phyloP scores from a whole-genome alignment of 2,797 vertebrate species.

The Aplochiton taeniatus region DNA sequence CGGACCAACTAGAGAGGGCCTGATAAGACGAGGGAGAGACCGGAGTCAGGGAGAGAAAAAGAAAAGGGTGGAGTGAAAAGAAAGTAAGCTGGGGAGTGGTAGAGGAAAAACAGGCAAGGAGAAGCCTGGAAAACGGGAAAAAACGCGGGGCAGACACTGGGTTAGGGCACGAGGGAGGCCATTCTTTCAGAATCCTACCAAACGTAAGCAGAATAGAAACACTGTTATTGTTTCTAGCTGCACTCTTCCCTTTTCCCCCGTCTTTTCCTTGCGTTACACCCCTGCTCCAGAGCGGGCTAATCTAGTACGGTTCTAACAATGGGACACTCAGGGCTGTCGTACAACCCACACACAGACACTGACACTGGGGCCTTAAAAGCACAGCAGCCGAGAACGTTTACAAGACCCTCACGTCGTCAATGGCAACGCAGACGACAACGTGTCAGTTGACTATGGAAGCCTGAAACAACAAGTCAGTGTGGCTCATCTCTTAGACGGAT shows the following conservation, averaged over 20 bases:
- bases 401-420: too few relatives aligned
- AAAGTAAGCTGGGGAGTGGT: neutral
- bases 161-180: conserved; percentile 1
- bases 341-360: too few relatives aligned
- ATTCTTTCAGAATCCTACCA: too few relatives aligned
- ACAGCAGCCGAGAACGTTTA: too few relatives aligned
- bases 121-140: neutral
- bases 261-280: conserved; percentile 5
- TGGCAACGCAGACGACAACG: too few relatives aligned
- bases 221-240: conserved; percentile 35
- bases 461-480: too few relatives aligned
- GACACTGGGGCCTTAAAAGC: too few relatives aligned
- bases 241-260: conserved; percentile 25
- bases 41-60: neutral
- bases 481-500: too few relatives aligned
- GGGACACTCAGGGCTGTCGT: too few relatives aligned
- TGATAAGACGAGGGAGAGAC: conserved; percentile 44
- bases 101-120: neutral
- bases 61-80: conserved; percentile 4
- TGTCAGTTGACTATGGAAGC: too few relatives aligned
- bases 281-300: too few relatives aligned
- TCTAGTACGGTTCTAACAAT: too few relatives aligned
- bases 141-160: conserved; percentile 10
- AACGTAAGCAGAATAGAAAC: neutral
- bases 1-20: conserved; percentile 41